Evolutionary conservation across 2,113 vertebrate species (phyloP).

Genomic region (Siniperca knerii): DNA sequence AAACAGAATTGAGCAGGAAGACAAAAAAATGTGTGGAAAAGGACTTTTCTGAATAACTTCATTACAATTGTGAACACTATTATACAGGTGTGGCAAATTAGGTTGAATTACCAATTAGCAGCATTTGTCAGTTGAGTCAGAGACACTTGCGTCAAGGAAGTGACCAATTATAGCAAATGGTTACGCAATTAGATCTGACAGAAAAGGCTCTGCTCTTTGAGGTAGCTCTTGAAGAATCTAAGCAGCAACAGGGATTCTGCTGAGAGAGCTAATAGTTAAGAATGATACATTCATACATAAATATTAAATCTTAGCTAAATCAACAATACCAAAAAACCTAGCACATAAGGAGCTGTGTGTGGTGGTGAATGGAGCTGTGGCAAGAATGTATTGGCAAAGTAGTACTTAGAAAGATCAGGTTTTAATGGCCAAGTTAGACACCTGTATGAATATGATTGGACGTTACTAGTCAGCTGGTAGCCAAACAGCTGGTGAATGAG

Average conservation of each 20-base stretch:
- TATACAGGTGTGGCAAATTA: conserved; percentile 36
- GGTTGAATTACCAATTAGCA: conserved; percentile 28
- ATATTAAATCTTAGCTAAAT: background rate
- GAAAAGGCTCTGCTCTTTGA: conserved; percentile 1
- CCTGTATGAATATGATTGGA: background rate
- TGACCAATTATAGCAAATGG: conserved; percentile 20
- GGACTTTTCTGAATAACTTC: conserved; percentile 27
- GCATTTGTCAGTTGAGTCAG: conserved; percentile 25
- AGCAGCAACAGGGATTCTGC: background rate
- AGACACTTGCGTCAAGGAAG: conserved; percentile 29
- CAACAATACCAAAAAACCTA: background rate
- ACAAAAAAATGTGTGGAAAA: conserved; percentile 3
- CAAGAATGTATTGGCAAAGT: background rate
- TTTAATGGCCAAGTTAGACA: background rate
- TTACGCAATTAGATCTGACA: background rate
- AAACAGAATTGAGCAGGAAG: background rate
- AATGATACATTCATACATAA: background rate
- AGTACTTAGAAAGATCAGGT: background rate
- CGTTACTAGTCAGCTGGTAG: background rate
- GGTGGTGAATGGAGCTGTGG: background rate
- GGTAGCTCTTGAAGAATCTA: background rate
- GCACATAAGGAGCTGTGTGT: background rate
- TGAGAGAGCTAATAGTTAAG: background rate
- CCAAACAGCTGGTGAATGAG: background rate
- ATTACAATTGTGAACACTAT: conserved; percentile 25